Evolutionary conservation across 2,113 vertebrate genomes (phyloP), one percentile per base, ranked within the genome.

Genomic region (Dromiciops gliroides): DNA sequence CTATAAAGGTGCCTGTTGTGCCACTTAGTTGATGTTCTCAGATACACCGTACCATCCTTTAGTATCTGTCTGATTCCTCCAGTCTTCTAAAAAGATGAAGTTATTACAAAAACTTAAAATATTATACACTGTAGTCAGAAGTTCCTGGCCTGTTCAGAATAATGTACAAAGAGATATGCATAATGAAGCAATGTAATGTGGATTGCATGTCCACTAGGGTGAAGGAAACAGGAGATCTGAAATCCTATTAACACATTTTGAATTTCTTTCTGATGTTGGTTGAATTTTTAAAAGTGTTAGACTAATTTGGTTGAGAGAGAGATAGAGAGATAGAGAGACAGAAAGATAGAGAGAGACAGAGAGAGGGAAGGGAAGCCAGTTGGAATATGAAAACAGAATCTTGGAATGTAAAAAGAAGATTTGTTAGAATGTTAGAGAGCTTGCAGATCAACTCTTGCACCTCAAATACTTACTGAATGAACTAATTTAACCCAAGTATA

Each of bases 131-230:
- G 31, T 75, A 14, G 31, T 31, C 1, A 83, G 26, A 3, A 83
- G 24, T 22, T 56, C 14, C 3, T 3, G 22, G 8, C 25, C 37
- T 53, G 26, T 19, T 49, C 47, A 49, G 51, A 92, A 9, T 48
- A 92, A 88, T 67, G 12, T 8, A 22, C 88, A 88, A 28, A 67
- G 3, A 92, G 48, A 90, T 2, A 60, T 91, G 16, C 8, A 37
- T 51, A 48, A 6, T 16, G 51, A 48, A 89, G 60, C 16, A 14
- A 8, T 26, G 4, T n/a, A 10, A 89, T 50, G 14, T 89, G n/a
- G 6, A 31, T 1, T 44, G 9, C 2, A 14, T 50, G 22, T 0
- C 3, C n/a, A 31, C 0, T 47, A 25, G 91, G 0, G 0, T 75
- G 48, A 25, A 94, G 8, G 19, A 94, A 90, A 19, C 10, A 90